A percentile compares a stretch with the other conserved stretches of the same genome.
These are phyloP conservation scores for Asobara japonica DNA, from an alignment of 1,140 invertebrate genomes.

Conservation along the genomic window DNA sequence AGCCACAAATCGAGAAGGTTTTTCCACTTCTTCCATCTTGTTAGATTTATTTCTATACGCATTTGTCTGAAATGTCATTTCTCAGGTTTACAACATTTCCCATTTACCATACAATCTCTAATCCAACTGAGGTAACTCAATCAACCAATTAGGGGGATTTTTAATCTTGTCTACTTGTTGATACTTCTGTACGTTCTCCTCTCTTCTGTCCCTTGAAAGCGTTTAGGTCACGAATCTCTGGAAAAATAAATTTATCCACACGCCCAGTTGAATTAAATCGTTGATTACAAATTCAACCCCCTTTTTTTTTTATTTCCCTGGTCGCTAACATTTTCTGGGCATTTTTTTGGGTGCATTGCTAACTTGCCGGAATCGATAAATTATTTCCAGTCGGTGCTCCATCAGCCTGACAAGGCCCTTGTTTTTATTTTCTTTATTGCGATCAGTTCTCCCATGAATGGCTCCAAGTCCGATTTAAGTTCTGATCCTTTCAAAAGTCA, in stretches of 20 bases:
- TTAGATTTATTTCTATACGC: slow-evolving; percentile 14
- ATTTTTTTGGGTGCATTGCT: slow-evolving; percentile 24
- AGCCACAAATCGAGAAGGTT: background rate
- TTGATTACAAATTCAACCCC: slow-evolving; percentile 56
- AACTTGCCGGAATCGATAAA: slow-evolving; percentile 34
- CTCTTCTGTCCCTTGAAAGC: background rate
- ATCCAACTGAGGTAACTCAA: slow-evolving; percentile 48
- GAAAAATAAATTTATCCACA: slow-evolving; percentile 63
- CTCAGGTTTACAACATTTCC: background rate
- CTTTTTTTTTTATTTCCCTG: slow-evolving; percentile 33
- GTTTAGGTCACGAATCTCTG: slow-evolving; percentile 50
- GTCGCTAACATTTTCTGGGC: background rate
- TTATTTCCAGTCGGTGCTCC: slow-evolving; percentile 33
- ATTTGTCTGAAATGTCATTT: background rate
- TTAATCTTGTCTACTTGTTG: slow-evolving; percentile 59
- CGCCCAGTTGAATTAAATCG: slow-evolving; percentile 57
- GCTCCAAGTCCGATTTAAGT: slow-evolving; percentile 3
- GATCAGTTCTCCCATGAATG: background rate
- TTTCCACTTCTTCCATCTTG: no score
- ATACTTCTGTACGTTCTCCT: background rate
- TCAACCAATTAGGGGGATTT: slow-evolving; percentile 65
- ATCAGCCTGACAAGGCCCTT: slow-evolving; percentile 26
- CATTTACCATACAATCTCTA: background rate
- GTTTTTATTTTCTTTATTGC: no score
- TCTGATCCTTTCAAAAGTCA: background rate